Evolutionary conservation across 2,888 invertebrate genomes (phyloP).

Genomic region (Diloba caeruleocephala): DNA sequence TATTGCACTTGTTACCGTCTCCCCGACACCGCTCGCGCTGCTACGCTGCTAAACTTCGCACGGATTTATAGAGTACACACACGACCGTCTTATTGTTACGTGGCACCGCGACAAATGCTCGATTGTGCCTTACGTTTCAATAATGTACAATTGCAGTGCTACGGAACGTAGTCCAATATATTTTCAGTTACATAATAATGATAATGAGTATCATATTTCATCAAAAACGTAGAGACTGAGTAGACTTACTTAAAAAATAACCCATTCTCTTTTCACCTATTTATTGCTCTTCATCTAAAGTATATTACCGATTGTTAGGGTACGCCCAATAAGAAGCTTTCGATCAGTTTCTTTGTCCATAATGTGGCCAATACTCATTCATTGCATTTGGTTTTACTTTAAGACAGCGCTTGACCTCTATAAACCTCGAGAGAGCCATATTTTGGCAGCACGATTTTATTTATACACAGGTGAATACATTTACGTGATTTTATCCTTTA

Average conservation of each 20-base stretch:
- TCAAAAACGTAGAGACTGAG: neutral
- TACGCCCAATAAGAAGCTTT: no score
- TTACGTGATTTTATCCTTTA: slow-evolving; percentile 11
- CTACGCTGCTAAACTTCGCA: slow-evolving; percentile 51
- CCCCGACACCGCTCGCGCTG: slow-evolving; percentile 37
- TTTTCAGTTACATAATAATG: neutral
- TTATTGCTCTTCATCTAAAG: no score
- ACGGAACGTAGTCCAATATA: slow-evolving; percentile 17
- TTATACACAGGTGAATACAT: slow-evolving; percentile 16
- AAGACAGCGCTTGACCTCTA: neutral
- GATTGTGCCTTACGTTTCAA: slow-evolving; percentile 43
- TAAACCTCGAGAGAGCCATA: slow-evolving; percentile 5
- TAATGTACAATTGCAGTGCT: slow-evolving; percentile 26
- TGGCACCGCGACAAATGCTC: slow-evolving; percentile 54
- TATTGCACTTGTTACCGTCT: slow-evolving; percentile 67
- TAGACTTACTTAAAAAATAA: no score
- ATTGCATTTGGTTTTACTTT: no score
- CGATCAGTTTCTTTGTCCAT: no score
- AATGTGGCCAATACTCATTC: no score
- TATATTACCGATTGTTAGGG: no score
- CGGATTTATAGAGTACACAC: slow-evolving; percentile 60
- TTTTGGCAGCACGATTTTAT: slow-evolving; percentile 17
- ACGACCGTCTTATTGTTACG: slow-evolving; percentile 56
- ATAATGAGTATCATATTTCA: neutral
- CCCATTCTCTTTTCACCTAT: no score